Percentiles rank a stretch among this genome's conserved stretches.
Conservation (phyloP, 2,113 vertebrate genomes). For the Gulo gulo region DNA sequence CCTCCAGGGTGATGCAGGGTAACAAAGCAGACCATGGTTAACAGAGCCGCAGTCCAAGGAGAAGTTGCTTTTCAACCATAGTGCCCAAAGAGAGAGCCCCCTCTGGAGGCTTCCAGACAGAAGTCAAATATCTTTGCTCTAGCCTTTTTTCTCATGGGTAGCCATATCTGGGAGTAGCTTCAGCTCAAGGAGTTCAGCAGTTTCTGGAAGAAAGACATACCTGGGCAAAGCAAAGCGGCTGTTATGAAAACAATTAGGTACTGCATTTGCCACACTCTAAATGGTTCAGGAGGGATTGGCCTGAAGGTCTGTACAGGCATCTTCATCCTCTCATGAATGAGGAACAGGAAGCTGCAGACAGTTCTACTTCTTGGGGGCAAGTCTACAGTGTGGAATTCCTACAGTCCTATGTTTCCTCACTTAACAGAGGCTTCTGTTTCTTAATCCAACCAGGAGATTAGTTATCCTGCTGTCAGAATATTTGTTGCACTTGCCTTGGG, state of each 20-base stretch:
- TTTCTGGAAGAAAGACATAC: not conserved
- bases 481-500: not conserved
- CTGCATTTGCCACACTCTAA: not conserved
- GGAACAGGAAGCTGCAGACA: not conserved
- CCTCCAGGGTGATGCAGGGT: not conserved
- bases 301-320: not conserved
- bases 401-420: not conserved
- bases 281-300: not conserved
- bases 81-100: not conserved
- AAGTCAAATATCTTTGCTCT: not conserved
- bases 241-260: not conserved
- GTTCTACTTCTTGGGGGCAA: not conserved
- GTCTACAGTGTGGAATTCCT: not conserved
- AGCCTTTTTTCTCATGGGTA: not conserved
- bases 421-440: not conserved
- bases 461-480: not conserved
- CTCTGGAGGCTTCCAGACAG: not conserved
- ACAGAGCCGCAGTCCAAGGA: not conserved
- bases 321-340: not conserved
- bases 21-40: not conserved
- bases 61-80: not conserved
- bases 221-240: not conserved
- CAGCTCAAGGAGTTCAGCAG: not conserved
- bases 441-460: not conserved
- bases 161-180: not conserved